Conservation (phyloP, 2,113 vertebrate species). For the Crotalus viridis region DNA sequence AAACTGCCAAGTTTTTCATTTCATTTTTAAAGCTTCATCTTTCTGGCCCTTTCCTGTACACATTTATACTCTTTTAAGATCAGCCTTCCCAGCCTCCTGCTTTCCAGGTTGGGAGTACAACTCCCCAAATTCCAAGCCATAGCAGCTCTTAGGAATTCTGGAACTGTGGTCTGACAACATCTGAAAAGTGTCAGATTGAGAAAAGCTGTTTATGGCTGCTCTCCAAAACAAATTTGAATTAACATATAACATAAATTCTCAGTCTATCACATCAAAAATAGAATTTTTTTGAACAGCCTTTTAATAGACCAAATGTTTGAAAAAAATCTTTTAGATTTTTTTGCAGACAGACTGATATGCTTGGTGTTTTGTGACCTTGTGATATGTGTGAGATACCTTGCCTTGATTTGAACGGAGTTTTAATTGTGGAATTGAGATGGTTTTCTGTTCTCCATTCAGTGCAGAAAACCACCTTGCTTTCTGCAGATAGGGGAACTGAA, state of each 20-base stretch:
- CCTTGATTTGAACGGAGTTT: not conserved
- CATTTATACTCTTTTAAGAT: not conserved
- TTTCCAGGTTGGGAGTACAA: not conserved
- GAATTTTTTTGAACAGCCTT: not conserved
- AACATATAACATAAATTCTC: not conserved
- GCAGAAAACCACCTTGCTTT: not conserved
- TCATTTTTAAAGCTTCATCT: not conserved
- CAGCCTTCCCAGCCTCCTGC: not conserved
- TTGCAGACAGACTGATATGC: not conserved
- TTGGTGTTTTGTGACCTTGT: not conserved
- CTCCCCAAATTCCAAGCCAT: not conserved
- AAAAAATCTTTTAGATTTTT: not conserved
- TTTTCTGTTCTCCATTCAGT: not conserved
- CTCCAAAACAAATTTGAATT: not conserved
- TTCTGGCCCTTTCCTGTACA: not conserved
- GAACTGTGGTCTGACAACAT: not conserved
- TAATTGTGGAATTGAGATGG: not conserved
- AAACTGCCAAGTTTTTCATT: not conserved
- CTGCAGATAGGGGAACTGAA: not conserved
- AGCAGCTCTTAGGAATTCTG: not conserved
- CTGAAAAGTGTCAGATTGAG: not conserved
- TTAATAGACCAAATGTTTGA: not conserved
- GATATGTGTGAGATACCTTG: too few species aligned
- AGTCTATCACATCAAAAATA: not conserved
- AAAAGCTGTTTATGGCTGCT: not conserved